Base-by-base conservation (phyloP, 1,140 invertebrate genomes). In the Portunus trituberculatus region DNA sequence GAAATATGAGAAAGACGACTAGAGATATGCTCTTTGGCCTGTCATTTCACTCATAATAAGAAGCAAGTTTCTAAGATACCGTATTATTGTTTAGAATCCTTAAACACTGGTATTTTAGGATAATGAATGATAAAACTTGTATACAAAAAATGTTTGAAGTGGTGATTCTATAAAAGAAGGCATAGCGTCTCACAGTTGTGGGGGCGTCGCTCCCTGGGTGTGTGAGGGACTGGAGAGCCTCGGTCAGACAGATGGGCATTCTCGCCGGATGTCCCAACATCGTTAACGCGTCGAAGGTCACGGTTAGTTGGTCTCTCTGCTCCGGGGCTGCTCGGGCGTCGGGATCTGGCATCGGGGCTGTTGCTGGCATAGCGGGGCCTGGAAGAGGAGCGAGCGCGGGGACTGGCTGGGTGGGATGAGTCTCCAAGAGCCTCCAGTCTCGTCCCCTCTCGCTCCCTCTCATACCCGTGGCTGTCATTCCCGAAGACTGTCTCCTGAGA, bases 291-390 rank as follows among this genome's bases (percentile, higher is more conserved):
- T 6, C 59, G 20, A n/a, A 90, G 16, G 16, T 93, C 84, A 45
- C 39, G 86, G 48, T 90, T 52, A 28, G 45, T 6, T 14, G 46
- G 28, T 76, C 92, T 46, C 10, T 83, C 76, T 28, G 29, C 10
- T 20, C 8, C 84, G n/a, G 92, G 92, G 29, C 92, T 93, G 48
- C 8, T 84, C n/a, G 90, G 67, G 46, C 28, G 67, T 28, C 29
- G 89, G 0, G 46, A 20, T 45, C 82, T 46, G 52, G 16, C n/a
- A 31, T 93, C 91, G 3, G 92, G 88, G 46, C 59, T 95, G 29
- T 94, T 83, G 16, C 93, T 89, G 4, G 92, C 95, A 59, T 96
- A 93, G 20, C 93, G 86, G 7, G 95, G 94, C 45, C 96, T 87
- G n/a, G 92, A 93, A 0, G 84, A 48, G 8, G 92, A 93, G n/a